phyloP scores from a whole-genome alignment of 2,797 vertebrate genomes.

The Leptodactylus fallax region DNA sequence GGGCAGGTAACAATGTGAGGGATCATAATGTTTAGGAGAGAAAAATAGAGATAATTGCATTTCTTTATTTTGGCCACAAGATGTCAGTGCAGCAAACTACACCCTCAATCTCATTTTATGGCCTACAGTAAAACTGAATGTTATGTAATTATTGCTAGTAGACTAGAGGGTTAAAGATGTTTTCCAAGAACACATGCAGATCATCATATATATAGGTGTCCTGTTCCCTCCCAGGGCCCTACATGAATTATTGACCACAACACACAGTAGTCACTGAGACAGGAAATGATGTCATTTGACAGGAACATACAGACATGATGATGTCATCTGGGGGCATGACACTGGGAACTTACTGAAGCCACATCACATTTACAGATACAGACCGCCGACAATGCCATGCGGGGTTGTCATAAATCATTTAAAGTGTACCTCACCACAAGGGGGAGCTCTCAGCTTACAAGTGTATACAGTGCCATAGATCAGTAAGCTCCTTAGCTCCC shows the following conservation, averaged over 20 bases:
- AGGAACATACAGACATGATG: too few species aligned
- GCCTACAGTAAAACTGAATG: not conserved
- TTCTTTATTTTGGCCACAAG: not conserved
- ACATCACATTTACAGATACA: not conserved
- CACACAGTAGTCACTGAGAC: too few species aligned
- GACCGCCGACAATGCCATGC: too few species aligned
- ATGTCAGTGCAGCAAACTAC: not conserved
- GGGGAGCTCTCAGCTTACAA: not conserved
- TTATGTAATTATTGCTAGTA: not conserved
- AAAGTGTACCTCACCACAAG: not conserved
- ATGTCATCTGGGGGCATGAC: not conserved
- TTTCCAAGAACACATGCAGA: not conserved
- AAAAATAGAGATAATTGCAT: not conserved
- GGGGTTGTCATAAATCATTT: too few species aligned
- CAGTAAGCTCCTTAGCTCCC: not conserved
- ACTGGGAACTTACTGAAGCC: too few species aligned
- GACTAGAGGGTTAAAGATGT: too few species aligned
- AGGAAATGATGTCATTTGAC: too few species aligned
- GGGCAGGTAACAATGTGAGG: too few species aligned
- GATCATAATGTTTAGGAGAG: too few species aligned
- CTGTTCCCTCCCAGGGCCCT: too few species aligned
- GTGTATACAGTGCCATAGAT: not conserved
- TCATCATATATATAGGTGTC: too few species aligned
- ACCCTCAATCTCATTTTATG: not conserved
- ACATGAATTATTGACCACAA: too few species aligned